Percentiles rank a stretch among this genome's conserved stretches.
Conservation (phyloP, 2,113 vertebrate genomes). For the Menura novaehollandiae region DNA sequence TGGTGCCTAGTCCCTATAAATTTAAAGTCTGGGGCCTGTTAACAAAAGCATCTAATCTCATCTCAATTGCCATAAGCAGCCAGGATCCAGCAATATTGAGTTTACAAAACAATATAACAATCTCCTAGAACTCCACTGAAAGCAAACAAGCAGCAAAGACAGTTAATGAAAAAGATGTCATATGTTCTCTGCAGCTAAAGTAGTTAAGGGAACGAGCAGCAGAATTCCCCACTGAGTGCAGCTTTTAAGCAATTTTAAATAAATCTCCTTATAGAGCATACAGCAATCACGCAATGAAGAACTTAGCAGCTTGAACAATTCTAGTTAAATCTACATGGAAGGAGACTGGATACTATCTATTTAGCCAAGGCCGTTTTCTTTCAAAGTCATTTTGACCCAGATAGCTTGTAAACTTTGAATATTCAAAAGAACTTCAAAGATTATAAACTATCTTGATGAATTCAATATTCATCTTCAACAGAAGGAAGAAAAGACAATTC, state of each 20-base stretch:
- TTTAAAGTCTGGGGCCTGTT: slow-evolving; percentile 56
- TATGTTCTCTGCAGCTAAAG: slow-evolving; percentile 32
- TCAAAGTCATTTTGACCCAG: not conserved
- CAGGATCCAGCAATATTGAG: slow-evolving; percentile 42
- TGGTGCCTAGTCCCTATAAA: slow-evolving; percentile 46
- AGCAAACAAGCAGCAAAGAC: slow-evolving; percentile 40
- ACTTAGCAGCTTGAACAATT: not conserved
- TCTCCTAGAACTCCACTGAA: slow-evolving; percentile 25
- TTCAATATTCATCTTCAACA: not conserved
- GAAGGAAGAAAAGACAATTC: not conserved
- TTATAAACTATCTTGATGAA: not conserved
- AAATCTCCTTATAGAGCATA: not conserved
- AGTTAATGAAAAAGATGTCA: slow-evolving; percentile 46
- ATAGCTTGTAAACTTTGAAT: not conserved
- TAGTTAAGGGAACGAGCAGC: not conserved
- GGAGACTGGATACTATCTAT: not conserved
- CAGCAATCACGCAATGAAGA: not conserved
- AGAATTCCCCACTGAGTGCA: slow-evolving; percentile 8
- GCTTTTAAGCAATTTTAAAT: slow-evolving; percentile 46
- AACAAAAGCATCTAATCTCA: slow-evolving; percentile 57
- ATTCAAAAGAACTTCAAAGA: not conserved
- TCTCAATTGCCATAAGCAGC: slow-evolving; percentile 54
- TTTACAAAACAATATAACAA: slow-evolving; percentile 51
- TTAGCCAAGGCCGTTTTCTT: not conserved
- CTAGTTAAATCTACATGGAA: not conserved